phyloP scores from a whole-genome alignment of 2,113 vertebrate species.

The Macaca mulatta region DNA sequence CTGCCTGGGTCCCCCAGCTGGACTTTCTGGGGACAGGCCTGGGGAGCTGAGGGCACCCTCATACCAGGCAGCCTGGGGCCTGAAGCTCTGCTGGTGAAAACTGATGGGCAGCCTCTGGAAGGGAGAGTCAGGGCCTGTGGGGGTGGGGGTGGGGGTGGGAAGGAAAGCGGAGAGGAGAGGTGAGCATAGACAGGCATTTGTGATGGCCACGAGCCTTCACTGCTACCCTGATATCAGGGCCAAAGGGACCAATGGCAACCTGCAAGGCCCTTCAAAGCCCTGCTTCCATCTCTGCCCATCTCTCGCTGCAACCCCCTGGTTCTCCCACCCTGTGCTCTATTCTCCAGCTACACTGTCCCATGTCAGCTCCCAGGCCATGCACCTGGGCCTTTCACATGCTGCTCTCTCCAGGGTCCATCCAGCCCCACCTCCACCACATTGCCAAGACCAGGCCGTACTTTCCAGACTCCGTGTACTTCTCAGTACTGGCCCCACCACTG shows the following conservation, averaged over 20 bases:
- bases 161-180: background rate
- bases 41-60: background rate
- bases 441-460: background rate
- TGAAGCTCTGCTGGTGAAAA: background rate
- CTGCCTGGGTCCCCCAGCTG: background rate
- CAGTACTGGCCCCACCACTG: too few species aligned
- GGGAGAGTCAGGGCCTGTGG: too few species aligned
- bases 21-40: background rate
- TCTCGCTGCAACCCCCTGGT: too few species aligned
- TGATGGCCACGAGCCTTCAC: background rate
- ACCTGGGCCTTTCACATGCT: background rate
- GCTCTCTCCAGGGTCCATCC: background rate
- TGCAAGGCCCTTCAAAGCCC: background rate
- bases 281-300: background rate
- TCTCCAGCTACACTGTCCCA: background rate
- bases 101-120: too few species aligned
- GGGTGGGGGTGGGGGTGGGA: background rate
- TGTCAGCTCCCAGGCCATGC: background rate
- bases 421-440: too few species aligned
- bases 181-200: background rate
- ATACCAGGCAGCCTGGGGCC: background rate
- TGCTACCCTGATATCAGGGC: background rate
- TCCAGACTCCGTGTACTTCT: background rate
- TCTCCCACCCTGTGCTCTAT: background rate
- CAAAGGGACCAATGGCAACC: too few species aligned